These are phyloP conservation scores for Garrulus glandarius DNA, from an alignment of 2,797 vertebrate species.

Conservation along the genomic window DNA sequence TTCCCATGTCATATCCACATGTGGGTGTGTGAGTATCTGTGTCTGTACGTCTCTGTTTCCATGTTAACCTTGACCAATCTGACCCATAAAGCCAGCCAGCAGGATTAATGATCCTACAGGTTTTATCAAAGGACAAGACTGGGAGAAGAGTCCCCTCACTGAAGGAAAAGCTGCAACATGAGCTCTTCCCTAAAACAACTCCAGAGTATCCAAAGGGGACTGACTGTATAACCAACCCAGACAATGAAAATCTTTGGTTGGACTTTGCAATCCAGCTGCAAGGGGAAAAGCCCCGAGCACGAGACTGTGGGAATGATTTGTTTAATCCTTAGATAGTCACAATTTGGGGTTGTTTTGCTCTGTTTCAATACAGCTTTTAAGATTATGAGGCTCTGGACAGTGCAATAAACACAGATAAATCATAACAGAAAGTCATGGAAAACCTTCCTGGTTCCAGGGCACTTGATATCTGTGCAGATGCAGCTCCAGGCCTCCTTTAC, in stretches of 20 bases:
- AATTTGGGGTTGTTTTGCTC: background rate
- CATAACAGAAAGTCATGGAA: background rate
- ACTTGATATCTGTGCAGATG: background rate
- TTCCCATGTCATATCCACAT: background rate
- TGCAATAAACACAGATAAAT: background rate
- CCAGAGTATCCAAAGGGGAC: background rate
- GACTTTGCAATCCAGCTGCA: background rate
- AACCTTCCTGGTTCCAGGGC: background rate
- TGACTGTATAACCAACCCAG: background rate
- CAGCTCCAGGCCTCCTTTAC: conserved; percentile 6
- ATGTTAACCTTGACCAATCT: background rate
- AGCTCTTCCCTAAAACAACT: background rate
- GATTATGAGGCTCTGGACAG: background rate
- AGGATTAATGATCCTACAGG: background rate
- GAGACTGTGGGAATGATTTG: background rate
- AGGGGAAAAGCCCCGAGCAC: background rate
- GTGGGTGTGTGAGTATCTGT: rapidly evolving
- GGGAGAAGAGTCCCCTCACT: background rate
- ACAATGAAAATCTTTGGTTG: background rate
- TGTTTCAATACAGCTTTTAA: background rate
- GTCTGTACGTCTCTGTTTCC: background rate
- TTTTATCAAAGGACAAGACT: background rate
- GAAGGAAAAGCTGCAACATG: background rate
- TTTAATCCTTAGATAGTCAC: conserved; percentile 32
- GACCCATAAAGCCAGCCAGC: background rate